Conservation (phyloP, 2,113 vertebrate genomes). For the Microtus pennsylvanicus region DNA sequence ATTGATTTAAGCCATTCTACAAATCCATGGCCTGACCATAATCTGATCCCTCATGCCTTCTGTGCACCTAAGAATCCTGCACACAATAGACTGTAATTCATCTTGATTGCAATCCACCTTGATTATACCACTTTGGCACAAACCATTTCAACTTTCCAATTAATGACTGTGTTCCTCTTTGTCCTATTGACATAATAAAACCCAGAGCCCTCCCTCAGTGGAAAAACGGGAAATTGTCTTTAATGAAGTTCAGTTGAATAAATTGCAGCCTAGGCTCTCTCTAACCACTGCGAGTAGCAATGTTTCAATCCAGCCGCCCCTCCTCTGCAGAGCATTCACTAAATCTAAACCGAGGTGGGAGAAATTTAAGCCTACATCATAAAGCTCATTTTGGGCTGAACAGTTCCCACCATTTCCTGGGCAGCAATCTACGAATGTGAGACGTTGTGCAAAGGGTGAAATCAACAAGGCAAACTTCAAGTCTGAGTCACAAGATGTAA, state of each 20-base stretch:
- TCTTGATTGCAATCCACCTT: conserved; percentile 73
- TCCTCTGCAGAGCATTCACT: neutral
- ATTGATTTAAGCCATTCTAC: conserved; percentile 46
- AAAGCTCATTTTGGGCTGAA: neutral
- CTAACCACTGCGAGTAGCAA: neutral
- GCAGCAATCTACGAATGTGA: neutral
- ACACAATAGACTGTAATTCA: conserved; percentile 45
- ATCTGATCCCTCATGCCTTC: conserved; percentile 53
- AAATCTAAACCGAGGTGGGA: neutral
- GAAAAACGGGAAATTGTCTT: neutral
- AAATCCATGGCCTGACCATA: conserved; percentile 53
- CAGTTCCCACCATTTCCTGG: neutral
- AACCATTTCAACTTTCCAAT: conserved; percentile 54
- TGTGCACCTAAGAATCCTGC: neutral
- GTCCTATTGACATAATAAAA: conserved; percentile 7
- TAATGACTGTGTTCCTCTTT: conserved; percentile 42
- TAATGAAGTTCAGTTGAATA: conserved; percentile 24
- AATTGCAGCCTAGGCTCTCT: neutral
- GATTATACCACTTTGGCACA: conserved; percentile 65
- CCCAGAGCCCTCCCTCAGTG: conserved; percentile 12
- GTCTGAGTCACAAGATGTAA: neutral
- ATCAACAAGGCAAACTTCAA: neutral
- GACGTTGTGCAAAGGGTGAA: neutral
- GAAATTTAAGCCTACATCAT: neutral
- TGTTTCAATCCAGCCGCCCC: neutral